phyloP scores from a whole-genome alignment of 2,888 invertebrate species.

The Metopia argyrocephala region DNA sequence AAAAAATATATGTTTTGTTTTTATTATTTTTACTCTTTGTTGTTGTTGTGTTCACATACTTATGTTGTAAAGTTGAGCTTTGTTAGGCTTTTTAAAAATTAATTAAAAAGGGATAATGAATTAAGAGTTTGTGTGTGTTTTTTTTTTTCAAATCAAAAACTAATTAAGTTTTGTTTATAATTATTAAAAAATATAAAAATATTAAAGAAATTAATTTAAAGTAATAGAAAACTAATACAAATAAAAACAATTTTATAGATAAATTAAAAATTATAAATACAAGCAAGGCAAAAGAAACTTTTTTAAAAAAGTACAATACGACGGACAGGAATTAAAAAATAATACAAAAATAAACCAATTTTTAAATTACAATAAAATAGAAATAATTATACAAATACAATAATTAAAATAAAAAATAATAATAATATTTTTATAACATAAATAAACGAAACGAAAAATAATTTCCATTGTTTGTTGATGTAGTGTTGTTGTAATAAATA shows the following conservation, averaged over 20 bases:
- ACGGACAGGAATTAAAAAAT: slow-evolving; percentile 36
- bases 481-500: background rate
- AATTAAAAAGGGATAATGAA: slow-evolving; percentile 35
- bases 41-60: slow-evolving; percentile 43
- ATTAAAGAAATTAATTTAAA: slow-evolving; percentile 2
- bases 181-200: slow-evolving; percentile 27
- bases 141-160: slow-evolving; percentile 39
- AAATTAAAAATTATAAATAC: slow-evolving; percentile 10
- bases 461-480: slow-evolving; percentile 19
- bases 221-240: slow-evolving; percentile 31
- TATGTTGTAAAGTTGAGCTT: slow-evolving; percentile 56
- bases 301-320: slow-evolving; percentile 8
- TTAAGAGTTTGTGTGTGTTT: no score
- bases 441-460: no score
- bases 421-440: slow-evolving; percentile 14
- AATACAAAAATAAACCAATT: slow-evolving; percentile 6
- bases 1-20: slow-evolving; percentile 36
- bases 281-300: slow-evolving; percentile 35
- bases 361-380: slow-evolving; percentile 21
- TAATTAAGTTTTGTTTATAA: slow-evolving; percentile 48
- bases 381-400: slow-evolving; percentile 31
- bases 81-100: slow-evolving; percentile 52
- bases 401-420: slow-evolving; percentile 30
- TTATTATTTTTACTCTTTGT: slow-evolving; percentile 33
- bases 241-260: slow-evolving; percentile 42